Evolutionary conservation across 2,888 invertebrate species (phyloP), one percentile per base, ranked within the genome.

Genomic region (Mimumesa dahlbomi): DNA sequence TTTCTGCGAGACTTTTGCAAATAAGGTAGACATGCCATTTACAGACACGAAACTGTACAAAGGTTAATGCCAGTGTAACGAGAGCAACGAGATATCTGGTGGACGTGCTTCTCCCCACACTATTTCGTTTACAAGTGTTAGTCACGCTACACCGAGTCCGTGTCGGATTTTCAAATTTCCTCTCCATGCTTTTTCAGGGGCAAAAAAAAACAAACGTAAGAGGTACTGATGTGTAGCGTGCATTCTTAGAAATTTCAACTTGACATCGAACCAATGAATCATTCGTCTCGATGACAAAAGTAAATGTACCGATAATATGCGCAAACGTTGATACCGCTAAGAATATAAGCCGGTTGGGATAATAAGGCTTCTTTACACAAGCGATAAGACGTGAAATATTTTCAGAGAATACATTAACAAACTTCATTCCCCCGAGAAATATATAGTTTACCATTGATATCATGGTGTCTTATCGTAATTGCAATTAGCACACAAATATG

Each of bases 41-140:
- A 38, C 69, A 71, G 53, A 48, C 67, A 65, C 50, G 58, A 50
- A 69, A 68, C 65, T 36, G 68, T 63, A 69, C 66, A 73, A 69
- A 76, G 75, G 75, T 76, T 76, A 76, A 76, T 76, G 73, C 42
- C 73, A 65, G 68, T 50, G 67, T 65, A 75, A 75, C 56, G 65
- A 75, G 72, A 75, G 59, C 65, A 75, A 74, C 46, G 71, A 71
- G 64, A 63, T 54, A 56, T 62, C 56, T 52, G 29, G 48, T 54
- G 57, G 62, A 59, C 61, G 34, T 14, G 34, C 49, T 65, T 49
- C 40, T 48, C 22, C 13, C 49, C 14, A 13, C 19, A 7, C 38
- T 45, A 18, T 34, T 42, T 54, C 46, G 36, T 54, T 42, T 14
- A 29, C 22, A 38, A 43, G 18, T n/a, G 4, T 18, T 5, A 49